A percentile compares a stretch with the other conserved stretches of the same genome.
phyloP scores from a whole-genome alignment of 2,797 vertebrate genomes.

The Salmo trutta region DNA sequence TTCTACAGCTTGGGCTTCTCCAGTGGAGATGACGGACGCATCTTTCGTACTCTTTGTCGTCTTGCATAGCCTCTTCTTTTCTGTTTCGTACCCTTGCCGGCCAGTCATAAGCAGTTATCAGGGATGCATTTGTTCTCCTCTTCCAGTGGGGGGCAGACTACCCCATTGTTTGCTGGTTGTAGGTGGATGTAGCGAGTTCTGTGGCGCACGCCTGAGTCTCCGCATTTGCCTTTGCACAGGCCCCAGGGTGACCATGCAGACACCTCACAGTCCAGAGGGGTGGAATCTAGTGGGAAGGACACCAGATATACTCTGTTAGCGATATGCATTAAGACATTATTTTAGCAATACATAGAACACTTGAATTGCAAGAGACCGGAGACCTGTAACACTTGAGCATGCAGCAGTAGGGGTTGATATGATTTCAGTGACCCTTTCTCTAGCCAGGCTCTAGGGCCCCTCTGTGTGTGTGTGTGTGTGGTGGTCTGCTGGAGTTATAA shows the following conservation, averaged over 20 bases:
- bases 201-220: slow-evolving; percentile 81
- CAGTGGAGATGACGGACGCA: background rate
- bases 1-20: background rate
- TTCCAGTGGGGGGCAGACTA: slow-evolving; percentile 85
- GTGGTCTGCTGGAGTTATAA: slow-evolving; percentile 2
- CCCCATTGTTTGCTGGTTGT: slow-evolving; percentile 90
- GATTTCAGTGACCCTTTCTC: background rate
- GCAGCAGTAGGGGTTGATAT: background rate
- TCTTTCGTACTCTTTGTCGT: background rate
- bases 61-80: slow-evolving; percentile 46
- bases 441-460: background rate
- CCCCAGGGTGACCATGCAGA: slow-evolving; percentile 97
- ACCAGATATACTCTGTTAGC: background rate
- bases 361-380: background rate
- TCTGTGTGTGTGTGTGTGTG: background rate
- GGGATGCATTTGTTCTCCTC: slow-evolving; percentile 85
- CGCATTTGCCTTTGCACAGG: slow-evolving; percentile 89
- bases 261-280: slow-evolving; percentile 95
- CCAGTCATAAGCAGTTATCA: slow-evolving; percentile 89
- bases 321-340: background rate
- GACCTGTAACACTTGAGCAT: background rate
- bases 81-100: slow-evolving; percentile 51
- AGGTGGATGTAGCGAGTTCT: slow-evolving; percentile 91
- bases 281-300: slow-evolving; percentile 73
- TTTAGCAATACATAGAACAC: background rate